Evolutionary conservation across 37 sponge, comb jelly and placozoan species (phyloP), one percentile per base, ranked within the genome.

Genomic region (Beroe forskalii): DNA sequence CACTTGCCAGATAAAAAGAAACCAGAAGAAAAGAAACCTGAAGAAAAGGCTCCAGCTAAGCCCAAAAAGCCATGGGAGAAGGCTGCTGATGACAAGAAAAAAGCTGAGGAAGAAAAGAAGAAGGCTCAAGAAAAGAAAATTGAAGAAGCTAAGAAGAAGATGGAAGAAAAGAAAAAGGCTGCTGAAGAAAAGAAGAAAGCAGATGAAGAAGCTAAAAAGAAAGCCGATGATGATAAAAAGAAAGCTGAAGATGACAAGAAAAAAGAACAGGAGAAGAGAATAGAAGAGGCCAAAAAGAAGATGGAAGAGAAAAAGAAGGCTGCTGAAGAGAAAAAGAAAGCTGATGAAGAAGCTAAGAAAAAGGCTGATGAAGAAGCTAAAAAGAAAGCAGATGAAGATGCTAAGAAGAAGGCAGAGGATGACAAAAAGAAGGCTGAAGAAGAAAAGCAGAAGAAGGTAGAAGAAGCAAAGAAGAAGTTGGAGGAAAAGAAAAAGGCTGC

Each of bases 351-450:
- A 6, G 86, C 86, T 14, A 80, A 69, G 38, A 69, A 48, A 48
- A 69, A 80, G 40, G 86, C 86, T 80, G 55, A 80, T 4, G 86
- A 40, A 80, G 86, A 80, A 14, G 86, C 86, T 25, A 80, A 44
- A 43, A 80, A 44, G 55, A 80, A 80, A 25, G 86, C 48, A 41
- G 86, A 80, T 12, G 86, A 40, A 44, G 86, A 80, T 14, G 55
- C 86, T 23, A 80, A 80, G 40, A 80, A 80, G 86, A 80, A 43
- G 86, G 86, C 48, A 28, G 86, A 41, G n/a, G 86, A 80, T 3
- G 86, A 43, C 27, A 80, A 80, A 27, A 80, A 80, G 43, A 72
- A 72, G 76, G 76, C 38, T 12, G 76, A 72, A 37, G 40, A 72
- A 33, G 76, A 32, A 37, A 72, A 72, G 66, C 25, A 64, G 66